These are phyloP conservation scores for Hydrocynus forskahlii DNA, from an alignment of 2,797 vertebrate species.

Conservation along the genomic window DNA sequence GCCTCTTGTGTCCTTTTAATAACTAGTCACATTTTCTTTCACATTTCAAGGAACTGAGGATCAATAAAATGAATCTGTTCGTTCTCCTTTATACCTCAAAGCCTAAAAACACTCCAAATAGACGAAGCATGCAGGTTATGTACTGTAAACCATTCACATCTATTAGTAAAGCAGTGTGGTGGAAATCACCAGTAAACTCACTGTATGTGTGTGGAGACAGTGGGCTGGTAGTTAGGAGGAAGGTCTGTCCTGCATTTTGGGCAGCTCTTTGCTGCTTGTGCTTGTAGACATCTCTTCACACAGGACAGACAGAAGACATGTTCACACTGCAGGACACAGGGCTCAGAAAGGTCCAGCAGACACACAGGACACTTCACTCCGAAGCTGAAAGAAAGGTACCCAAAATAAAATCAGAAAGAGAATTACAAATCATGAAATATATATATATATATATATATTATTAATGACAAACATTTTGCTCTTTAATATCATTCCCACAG, in stretches of 20 bases:
- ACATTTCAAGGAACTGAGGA: not conserved
- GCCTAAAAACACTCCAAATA: not conserved
- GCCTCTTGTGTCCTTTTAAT: not conserved
- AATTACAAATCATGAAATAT: too few species aligned
- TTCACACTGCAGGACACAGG: slow-evolving; percentile 70
- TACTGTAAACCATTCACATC: too few species aligned
- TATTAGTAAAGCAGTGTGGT: not conserved
- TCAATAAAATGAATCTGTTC: too few species aligned
- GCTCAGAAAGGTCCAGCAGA: slow-evolving; percentile 62
- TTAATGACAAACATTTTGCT: too few species aligned
- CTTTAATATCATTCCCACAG: too few species aligned
- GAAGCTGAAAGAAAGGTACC: slow-evolving; percentile 59
- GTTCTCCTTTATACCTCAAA: not conserved
- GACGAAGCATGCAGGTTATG: not conserved
- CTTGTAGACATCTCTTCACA: slow-evolving; percentile 51
- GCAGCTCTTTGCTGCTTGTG: slow-evolving; percentile 46
- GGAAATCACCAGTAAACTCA: slow-evolving; percentile 54
- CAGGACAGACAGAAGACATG: slow-evolving; percentile 74
- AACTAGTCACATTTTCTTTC: not conserved
- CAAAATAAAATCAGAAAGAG: not conserved
- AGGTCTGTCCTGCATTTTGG: slow-evolving; percentile 67
- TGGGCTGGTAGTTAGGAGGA: slow-evolving; percentile 54
- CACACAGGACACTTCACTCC: slow-evolving; percentile 73
- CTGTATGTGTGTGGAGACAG: slow-evolving; percentile 59
- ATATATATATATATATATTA: too few species aligned